These are phyloP conservation scores for Eulithis testata DNA, from an alignment of 2,888 invertebrate species.

Conservation along the genomic window DNA sequence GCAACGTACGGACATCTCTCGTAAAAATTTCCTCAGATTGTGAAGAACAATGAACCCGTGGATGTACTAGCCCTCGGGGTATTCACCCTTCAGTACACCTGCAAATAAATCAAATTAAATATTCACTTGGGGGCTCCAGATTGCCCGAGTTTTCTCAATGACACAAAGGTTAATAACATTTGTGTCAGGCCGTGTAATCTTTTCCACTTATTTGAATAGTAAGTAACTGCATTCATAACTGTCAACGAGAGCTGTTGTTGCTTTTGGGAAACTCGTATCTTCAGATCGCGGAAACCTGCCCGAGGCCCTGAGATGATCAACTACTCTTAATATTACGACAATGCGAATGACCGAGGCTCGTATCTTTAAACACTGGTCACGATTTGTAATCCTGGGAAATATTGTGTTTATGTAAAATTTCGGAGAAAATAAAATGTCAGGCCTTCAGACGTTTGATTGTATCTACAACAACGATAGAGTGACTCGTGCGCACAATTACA, in stretches of 20 bases:
- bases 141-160: slow-evolving; percentile 15
- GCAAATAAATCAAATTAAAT: slow-evolving; percentile 18
- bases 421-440: slow-evolving; percentile 45
- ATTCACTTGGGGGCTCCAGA: slow-evolving; percentile 6
- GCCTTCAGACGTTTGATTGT: slow-evolving; percentile 17
- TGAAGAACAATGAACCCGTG: slow-evolving; percentile 73
- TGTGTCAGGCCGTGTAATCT: slow-evolving; percentile 13
- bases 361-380: slow-evolving; percentile 67
- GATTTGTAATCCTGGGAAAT: slow-evolving; percentile 61
- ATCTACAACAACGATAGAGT: slow-evolving; percentile 8
- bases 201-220: slow-evolving; percentile 12
- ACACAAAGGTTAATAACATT: slow-evolving; percentile 24
- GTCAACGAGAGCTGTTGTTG: slow-evolving; percentile 52
- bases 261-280: slow-evolving; percentile 58
- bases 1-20: slow-evolving; percentile 67
- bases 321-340: slow-evolving; percentile 57
- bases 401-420: slow-evolving; percentile 54
- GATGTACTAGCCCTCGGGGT: slow-evolving; percentile 41
- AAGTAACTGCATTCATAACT: slow-evolving; percentile 50
- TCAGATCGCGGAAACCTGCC: slow-evolving; percentile 47
- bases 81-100: slow-evolving; percentile 33
- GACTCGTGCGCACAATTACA: slow-evolving; percentile 3
- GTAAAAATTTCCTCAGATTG: slow-evolving; percentile 70
- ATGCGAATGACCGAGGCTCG: slow-evolving; percentile 45
- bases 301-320: slow-evolving; percentile 51